These are phyloP conservation scores for Phortica okadai DNA, from an alignment of 2,888 invertebrate species.

Conservation along the genomic window DNA sequence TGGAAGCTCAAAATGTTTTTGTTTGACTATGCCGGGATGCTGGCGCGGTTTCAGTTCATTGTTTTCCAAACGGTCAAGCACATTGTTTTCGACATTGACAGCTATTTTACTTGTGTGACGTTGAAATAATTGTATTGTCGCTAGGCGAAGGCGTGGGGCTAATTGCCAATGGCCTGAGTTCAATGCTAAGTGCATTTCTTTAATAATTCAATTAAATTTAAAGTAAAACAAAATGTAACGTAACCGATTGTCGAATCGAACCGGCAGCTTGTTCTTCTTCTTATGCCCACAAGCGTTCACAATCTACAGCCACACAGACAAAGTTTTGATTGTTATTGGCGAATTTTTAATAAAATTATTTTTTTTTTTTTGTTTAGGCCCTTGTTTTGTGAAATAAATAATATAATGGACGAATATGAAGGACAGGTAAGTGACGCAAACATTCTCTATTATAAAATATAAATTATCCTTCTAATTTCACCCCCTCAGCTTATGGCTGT, in stretches of 20 bases:
- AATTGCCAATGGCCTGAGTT: conserved; percentile 2
- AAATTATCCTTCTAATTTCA: not conserved
- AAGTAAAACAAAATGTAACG: conserved; percentile 30
- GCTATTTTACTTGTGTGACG: conserved; percentile 69
- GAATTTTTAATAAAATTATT: not conserved
- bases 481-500: conserved; percentile 81
- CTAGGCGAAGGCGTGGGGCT: not conserved
- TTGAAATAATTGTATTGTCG: conserved; percentile 39
- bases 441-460: not conserved
- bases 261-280: not conserved
- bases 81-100: conserved; percentile 60
- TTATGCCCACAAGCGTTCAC: conserved; percentile 33
- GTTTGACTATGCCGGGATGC: conserved; percentile 84
- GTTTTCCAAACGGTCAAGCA: conserved; percentile 63
- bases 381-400: not conserved
- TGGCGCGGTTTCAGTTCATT: conserved; percentile 79
- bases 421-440: conserved; percentile 54
- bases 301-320: not conserved
- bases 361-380: not conserved
- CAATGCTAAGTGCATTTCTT: conserved; percentile 40
- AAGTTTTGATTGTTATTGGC: too few relatives aligned
- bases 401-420: conserved; percentile 63
- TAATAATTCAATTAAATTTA: conserved; percentile 7
- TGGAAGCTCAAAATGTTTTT: conserved; percentile 80
- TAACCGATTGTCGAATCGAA: conserved; percentile 12